phyloP scores from a whole-genome alignment of 53 echinoderm and acorn worm genomes.

The Temnopleurus reevesii region DNA sequence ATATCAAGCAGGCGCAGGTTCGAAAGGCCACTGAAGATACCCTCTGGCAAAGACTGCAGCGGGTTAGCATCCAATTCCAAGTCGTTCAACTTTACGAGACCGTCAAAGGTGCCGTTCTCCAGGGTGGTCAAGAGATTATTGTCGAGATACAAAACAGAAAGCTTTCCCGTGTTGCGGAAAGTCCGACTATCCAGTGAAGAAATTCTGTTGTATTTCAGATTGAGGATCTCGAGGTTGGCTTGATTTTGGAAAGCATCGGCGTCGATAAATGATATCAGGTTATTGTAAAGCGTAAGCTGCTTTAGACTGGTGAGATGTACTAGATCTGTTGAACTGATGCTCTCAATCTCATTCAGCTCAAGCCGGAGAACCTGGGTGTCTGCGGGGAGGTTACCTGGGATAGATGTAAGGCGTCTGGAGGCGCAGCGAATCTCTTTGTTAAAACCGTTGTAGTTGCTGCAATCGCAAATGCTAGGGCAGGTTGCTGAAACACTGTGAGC shows the following conservation, averaged over 20 bases:
- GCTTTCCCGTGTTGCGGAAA: neutral
- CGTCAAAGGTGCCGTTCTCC: neutral
- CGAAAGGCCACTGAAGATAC: neutral
- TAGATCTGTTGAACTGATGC: neutral
- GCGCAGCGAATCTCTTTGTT: slow-evolving; percentile 22
- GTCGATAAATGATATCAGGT: slow-evolving; percentile 17
- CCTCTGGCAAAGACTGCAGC: slow-evolving; percentile 8
- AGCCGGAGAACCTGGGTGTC: slow-evolving; percentile 35
- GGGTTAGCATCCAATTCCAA: neutral
- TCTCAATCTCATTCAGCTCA: neutral
- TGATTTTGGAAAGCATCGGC: neutral
- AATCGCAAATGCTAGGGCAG: neutral
- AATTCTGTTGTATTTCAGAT: slow-evolving; percentile 6
- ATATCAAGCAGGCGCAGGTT: slow-evolving; percentile 8
- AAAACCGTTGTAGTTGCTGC: neutral
- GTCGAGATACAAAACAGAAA: neutral
- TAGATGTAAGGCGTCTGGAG: neutral
- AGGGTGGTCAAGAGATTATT: neutral
- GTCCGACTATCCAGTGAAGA: neutral
- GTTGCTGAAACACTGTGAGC: neutral
- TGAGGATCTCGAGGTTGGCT: neutral
- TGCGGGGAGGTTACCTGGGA: neutral
- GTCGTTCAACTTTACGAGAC: neutral
- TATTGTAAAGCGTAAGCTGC: slow-evolving; percentile 22
- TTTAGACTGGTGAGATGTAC: neutral